phyloP scores from a whole-genome alignment of 2,113 vertebrate species.

The Syngnathoides biaculeatus region DNA sequence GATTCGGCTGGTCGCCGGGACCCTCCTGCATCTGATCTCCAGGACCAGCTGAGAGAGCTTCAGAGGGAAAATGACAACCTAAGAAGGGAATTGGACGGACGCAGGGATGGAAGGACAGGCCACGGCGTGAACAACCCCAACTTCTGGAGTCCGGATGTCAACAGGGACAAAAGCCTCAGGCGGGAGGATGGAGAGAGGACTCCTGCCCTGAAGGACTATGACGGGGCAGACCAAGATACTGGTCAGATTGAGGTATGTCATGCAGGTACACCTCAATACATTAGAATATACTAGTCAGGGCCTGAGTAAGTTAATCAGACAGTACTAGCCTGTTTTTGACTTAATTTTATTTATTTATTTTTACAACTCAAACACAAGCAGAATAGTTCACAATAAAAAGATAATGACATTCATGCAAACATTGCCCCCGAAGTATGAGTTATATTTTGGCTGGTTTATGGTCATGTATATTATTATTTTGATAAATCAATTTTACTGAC shows the following conservation, averaged over 20 bases:
- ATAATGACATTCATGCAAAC: no score
- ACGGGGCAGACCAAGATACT: conserved; percentile 87
- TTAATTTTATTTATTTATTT: no score
- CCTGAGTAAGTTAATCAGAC: no score
- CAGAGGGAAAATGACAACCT: conserved; percentile 90
- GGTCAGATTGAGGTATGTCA: conserved; percentile 85
- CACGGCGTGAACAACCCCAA: conserved; percentile 86
- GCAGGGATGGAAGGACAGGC: conserved; percentile 82
- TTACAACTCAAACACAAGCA: no score
- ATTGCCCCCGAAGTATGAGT: no score
- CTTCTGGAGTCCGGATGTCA: conserved; percentile 92
- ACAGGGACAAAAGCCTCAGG: conserved; percentile 82
- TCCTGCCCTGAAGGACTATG: conserved; percentile 85
- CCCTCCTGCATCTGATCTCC: conserved; percentile 81
- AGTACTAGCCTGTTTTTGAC: no score
- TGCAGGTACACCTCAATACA: no score
- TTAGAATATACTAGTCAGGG: no score
- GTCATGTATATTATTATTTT: no score
- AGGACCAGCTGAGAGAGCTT: conserved; percentile 87
- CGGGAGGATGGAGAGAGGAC: conserved; percentile 86
- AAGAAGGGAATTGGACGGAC: conserved; percentile 85
- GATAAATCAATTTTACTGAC: no score
- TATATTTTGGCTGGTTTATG: no score
- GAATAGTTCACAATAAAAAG: no score
- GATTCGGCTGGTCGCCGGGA: conserved; percentile 60